Conservation (phyloP, 2,888 invertebrate genomes). For the Sylvicola fuscatus region DNA sequence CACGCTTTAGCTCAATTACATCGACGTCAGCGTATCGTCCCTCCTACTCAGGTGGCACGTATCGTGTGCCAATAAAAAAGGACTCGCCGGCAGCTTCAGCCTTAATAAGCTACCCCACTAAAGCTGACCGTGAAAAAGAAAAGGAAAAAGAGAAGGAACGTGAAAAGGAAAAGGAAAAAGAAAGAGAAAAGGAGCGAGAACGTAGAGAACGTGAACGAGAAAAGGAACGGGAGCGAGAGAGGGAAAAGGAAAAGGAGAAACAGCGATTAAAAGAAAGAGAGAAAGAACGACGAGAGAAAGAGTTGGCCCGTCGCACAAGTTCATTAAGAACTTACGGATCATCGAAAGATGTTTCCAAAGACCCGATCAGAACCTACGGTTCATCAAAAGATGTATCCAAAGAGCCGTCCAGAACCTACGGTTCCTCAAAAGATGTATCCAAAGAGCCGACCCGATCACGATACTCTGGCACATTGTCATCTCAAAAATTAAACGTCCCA, state of each 20-base stretch:
- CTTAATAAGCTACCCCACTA: not conserved
- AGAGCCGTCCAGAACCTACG: slow-evolving; percentile 4
- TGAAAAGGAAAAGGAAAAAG: not conserved
- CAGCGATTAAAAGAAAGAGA: slow-evolving; percentile 3
- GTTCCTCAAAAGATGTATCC: slow-evolving; percentile 4
- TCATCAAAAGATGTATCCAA: too few species aligned
- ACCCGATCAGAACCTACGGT: too few species aligned
- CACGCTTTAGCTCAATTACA: slow-evolving; percentile 13
- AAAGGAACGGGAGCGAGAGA: not conserved
- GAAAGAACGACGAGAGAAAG: slow-evolving; percentile 3
- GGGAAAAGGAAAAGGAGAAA: not conserved
- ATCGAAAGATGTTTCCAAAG: too few species aligned
- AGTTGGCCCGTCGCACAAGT: too few species aligned
- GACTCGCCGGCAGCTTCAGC: slow-evolving; percentile 10
- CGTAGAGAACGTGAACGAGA: not conserved
- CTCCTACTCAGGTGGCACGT: slow-evolving; percentile 24
- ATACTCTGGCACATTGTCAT: not conserved
- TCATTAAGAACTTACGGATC: too few species aligned
- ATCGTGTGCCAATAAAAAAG: slow-evolving; percentile 18
- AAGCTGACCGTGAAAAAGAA: not conserved
- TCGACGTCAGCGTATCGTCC: slow-evolving; percentile 23
- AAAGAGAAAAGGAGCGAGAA: not conserved
- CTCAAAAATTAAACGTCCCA: slow-evolving; percentile 6
- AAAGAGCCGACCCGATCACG: slow-evolving; percentile 3
- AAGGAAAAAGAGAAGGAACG: not conserved